These are phyloP conservation scores for Pseudobourletiella spinata DNA, from an alignment of 1,140 invertebrate species.

Conservation along the genomic window DNA sequence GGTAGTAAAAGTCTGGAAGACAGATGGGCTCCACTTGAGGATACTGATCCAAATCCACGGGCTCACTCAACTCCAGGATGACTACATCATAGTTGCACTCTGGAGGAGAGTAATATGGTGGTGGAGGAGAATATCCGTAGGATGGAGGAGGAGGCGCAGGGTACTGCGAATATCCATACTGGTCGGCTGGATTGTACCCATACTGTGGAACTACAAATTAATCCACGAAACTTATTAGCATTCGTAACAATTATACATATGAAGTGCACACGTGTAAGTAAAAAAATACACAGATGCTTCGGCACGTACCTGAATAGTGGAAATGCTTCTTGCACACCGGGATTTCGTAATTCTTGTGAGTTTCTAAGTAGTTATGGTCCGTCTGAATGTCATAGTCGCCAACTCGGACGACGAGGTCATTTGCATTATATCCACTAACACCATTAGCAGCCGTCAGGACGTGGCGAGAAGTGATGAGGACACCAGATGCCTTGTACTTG, in stretches of 20 bases:
- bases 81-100: conserved; percentile 22
- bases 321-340: conserved; percentile 30
- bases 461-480: conserved; percentile 25
- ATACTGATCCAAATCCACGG: conserved; percentile 31
- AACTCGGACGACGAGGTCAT: conserved; percentile 22
- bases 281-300: too few species aligned
- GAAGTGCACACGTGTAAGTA: too few species aligned
- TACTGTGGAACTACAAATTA: conserved; percentile 17
- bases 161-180: background rate
- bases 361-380: conserved; percentile 30
- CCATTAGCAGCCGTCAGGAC: conserved; percentile 27
- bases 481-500: conserved; percentile 24
- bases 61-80: conserved; percentile 27
- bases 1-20: conserved; percentile 30
- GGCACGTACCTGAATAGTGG: conserved; percentile 29
- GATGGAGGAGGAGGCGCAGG: too few species aligned
- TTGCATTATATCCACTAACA: conserved; percentile 11
- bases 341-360: conserved; percentile 28
- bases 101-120: background rate
- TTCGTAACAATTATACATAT: too few species aligned
- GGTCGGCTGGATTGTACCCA: background rate
- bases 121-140: conserved; percentile 4
- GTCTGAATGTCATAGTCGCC: conserved; percentile 30
- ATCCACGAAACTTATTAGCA: too few species aligned
- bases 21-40: conserved; percentile 29